A percentile compares a stretch with the other conserved stretches of the same genome.
Conservation (phyloP, 2,797 vertebrate species). For the Ispidina picta region DNA sequence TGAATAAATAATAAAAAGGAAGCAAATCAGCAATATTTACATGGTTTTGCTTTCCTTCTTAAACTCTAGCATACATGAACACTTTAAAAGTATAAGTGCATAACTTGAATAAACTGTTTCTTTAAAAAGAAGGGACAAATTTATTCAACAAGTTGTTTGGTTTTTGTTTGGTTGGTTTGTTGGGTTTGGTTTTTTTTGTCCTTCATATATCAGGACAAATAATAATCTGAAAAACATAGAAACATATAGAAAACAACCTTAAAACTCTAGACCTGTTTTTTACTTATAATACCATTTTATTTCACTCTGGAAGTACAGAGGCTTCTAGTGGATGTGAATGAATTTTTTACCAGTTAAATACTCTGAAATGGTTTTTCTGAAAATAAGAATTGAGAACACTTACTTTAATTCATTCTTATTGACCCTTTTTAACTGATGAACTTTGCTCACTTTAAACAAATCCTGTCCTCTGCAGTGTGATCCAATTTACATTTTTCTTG, state of each 20-base stretch:
- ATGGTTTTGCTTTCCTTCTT: background rate
- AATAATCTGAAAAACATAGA: background rate
- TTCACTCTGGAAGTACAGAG: background rate
- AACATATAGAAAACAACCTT: background rate
- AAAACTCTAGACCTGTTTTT: background rate
- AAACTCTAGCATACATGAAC: background rate
- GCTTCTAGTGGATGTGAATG: background rate
- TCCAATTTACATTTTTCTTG: background rate
- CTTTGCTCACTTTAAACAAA: background rate
- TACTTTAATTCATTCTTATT: conserved; percentile 10
- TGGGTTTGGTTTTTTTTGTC: background rate
- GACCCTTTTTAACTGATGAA: background rate
- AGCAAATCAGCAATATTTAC: background rate
- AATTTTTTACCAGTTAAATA: background rate
- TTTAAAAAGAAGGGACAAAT: background rate
- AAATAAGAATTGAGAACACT: background rate
- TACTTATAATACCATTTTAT: background rate
- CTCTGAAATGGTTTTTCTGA: background rate
- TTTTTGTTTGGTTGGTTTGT: background rate
- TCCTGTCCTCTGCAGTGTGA: background rate
- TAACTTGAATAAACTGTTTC: background rate
- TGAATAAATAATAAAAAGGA: conserved; percentile 6
- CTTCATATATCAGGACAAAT: background rate
- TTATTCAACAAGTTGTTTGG: background rate
- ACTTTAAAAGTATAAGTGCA: background rate